phyloP scores from a whole-genome alignment of 2,888 invertebrate genomes.

The Agrilus biguttatus region DNA sequence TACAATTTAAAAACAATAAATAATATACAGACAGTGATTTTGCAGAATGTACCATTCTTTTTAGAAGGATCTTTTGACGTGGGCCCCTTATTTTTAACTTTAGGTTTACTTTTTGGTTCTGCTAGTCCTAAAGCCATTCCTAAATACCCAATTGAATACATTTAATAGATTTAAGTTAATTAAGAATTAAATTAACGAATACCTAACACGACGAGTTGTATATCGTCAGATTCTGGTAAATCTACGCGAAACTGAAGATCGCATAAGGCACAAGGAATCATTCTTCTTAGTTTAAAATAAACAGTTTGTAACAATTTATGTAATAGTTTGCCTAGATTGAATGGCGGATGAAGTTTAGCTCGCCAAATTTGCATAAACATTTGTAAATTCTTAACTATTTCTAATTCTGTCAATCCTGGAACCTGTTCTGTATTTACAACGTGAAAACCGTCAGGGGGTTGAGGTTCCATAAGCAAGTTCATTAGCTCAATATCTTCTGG shows the following conservation, averaged over 20 bases:
- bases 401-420: conserved; percentile 54
- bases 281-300: conserved; percentile 75
- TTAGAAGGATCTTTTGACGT: conserved; percentile 15
- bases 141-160: conserved; percentile 9
- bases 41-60: conserved; percentile 20
- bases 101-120: conserved; percentile 38
- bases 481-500: conserved; percentile 68
- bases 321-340: conserved; percentile 34
- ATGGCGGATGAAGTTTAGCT: conserved; percentile 40
- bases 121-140: conserved; percentile 70
- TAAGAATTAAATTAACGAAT: conserved; percentile 12
- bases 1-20: conserved; percentile 11
- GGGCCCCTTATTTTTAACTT: conserved; percentile 30
- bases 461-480: conserved; percentile 56
- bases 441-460: conserved; percentile 62
- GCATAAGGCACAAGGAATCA: conserved; percentile 77
- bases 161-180: not conserved
- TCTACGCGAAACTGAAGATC: conserved; percentile 71
- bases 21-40: not conserved
- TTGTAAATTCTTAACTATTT: conserved; percentile 55
- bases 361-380: conserved; percentile 78
- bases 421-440: conserved; percentile 65
- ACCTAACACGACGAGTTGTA: conserved; percentile 44
- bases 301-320: conserved; percentile 55
- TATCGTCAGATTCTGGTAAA: conserved; percentile 69